Conservation (phyloP, 2,888 invertebrate species). For the Achlya flavicornis region DNA sequence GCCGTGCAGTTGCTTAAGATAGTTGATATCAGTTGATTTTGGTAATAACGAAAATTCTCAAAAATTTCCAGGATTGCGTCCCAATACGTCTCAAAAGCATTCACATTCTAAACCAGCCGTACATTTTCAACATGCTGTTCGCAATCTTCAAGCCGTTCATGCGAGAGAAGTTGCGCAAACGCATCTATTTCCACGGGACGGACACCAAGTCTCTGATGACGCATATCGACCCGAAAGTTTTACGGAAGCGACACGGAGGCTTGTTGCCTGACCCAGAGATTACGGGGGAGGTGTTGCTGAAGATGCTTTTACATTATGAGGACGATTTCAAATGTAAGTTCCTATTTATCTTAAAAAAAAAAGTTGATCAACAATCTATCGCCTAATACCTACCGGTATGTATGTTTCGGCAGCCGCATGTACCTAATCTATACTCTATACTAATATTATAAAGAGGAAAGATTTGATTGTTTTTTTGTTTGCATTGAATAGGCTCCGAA, state of each 20-base stretch:
- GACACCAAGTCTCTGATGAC: conserved; percentile 85
- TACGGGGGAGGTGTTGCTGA: conserved; percentile 85
- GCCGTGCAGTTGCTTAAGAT: too few species aligned
- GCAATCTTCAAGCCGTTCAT: conserved; percentile 95
- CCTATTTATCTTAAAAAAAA: background rate
- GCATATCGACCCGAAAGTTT: conserved; percentile 82
- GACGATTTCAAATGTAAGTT: conserved; percentile 87
- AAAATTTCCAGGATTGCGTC: conserved; percentile 87
- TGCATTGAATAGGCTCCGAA: too few species aligned
- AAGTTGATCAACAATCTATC: too few species aligned
- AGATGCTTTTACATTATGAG: conserved; percentile 87
- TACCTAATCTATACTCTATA: too few species aligned
- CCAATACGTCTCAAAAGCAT: conserved; percentile 93
- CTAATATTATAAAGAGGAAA: too few species aligned
- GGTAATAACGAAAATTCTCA: conserved; percentile 19
- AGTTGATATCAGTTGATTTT: background rate
- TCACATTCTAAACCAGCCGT: conserved; percentile 94
- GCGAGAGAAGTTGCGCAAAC: conserved; percentile 90
- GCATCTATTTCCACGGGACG: conserved; percentile 90
- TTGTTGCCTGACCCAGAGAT: conserved; percentile 85
- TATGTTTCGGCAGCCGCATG: too few species aligned
- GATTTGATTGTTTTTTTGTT: too few species aligned
- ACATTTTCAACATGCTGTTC: conserved; percentile 93
- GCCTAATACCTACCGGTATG: too few species aligned
- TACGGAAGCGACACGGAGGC: conserved; percentile 88